phyloP scores from a whole-genome alignment of 2,113 vertebrate genomes.

The Struthidea cinerea region DNA sequence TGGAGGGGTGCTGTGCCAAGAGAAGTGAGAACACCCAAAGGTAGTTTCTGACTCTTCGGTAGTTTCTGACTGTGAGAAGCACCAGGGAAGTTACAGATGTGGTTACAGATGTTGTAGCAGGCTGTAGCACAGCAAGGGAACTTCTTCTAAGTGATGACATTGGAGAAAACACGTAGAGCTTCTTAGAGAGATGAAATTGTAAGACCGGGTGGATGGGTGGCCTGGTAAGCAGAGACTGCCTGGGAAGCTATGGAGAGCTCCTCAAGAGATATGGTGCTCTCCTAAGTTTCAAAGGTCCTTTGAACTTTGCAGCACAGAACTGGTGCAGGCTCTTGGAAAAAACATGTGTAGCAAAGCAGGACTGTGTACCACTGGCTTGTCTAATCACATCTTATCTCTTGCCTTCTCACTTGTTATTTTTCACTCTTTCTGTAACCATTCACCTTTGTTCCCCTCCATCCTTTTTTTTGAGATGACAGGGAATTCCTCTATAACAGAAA shows the following conservation, averaged over 20 bases:
- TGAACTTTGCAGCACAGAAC: background rate
- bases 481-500: background rate
- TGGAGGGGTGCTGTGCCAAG: background rate
- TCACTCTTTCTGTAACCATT: background rate
- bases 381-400: background rate
- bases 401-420: background rate
- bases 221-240: background rate
- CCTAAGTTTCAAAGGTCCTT: background rate
- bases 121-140: background rate
- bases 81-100: background rate
- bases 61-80: background rate
- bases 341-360: background rate
- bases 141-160: background rate
- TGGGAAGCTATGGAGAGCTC: background rate
- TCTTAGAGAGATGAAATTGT: background rate
- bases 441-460: background rate
- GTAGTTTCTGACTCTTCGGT: fast-evolving
- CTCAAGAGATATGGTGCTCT: background rate
- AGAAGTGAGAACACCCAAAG: fast-evolving
- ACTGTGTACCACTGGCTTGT: background rate
- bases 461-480: background rate
- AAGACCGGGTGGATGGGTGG: background rate
- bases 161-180: background rate
- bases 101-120: background rate
- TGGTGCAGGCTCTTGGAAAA: background rate